Base-by-base conservation (phyloP, 37 sponge, comb jelly and placozoan genomes). In the Beroe ovata region DNA sequence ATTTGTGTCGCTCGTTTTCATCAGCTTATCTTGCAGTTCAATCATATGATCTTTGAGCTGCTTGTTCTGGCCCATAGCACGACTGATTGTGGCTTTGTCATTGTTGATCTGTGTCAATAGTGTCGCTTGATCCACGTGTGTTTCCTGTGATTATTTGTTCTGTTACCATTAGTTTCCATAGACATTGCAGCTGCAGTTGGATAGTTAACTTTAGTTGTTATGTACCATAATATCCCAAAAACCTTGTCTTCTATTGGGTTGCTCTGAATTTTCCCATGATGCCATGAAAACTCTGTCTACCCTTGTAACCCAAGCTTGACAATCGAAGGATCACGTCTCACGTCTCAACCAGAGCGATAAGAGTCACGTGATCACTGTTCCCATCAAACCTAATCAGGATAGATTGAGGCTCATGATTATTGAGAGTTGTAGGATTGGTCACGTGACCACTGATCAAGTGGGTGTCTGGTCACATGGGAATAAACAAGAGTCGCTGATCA, bases 21-120 rank as follows among this genome's bases (percentile, higher is more conserved):
- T 39, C 4, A 77, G 84, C 21, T 77, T 77, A 20, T 77, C 84
- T 25, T 77, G 84, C 1, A 77, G 54, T 4, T 77, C 84, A 20
- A 77, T 21, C 54, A 42, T 77, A n/a, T 39, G 42, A 4, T 77
- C 84, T 29, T 77, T 77, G 23, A 77, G 84, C 47, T 77, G 84
- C 84, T 40, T 77, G 84, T 77, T 77, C 47, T 77, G 84, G 4
- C 84, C 54, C 84, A 77, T 77, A 8, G 84, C 84, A 36, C 84
- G 84, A n/a, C 54, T 42, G 22, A 77, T 77, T 0, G 84, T 77
- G 23, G 84, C 84, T 42, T 77, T 77, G 84, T 77, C 84, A 40
- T 77, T 77, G 28, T 77, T 77, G 26, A 77, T 77, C 22, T 77
- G 84, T n/a, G 84, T 77, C n/a, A 77, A 54, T 1, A 77, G 84